These are phyloP conservation scores for Rhadina sibilatrix DNA, from an alignment of 2,113 vertebrate genomes.

Conservation along the genomic window DNA sequence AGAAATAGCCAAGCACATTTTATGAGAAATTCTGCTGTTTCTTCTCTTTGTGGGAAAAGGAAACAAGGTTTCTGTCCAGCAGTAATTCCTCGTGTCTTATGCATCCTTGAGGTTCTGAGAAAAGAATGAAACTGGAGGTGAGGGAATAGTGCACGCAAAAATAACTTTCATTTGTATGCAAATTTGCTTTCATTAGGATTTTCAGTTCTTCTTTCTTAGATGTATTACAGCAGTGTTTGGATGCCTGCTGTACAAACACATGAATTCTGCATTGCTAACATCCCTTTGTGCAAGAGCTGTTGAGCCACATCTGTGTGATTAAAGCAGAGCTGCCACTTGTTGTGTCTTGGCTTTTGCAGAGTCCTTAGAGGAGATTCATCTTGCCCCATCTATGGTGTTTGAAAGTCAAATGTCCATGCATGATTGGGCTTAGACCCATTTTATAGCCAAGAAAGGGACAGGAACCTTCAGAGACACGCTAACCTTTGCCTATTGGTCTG, in stretches of 20 bases:
- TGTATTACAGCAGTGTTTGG: conserved; percentile 28
- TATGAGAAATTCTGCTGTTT: not conserved
- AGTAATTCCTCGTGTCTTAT: conserved; percentile 26
- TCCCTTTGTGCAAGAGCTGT: not conserved
- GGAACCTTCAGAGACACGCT: not conserved
- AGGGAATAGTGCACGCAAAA: conserved; percentile 26
- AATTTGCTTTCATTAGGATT: conserved; percentile 57
- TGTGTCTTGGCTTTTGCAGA: not conserved
- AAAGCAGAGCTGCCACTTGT: not conserved
- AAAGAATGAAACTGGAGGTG: conserved; percentile 34
- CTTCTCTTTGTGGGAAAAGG: not conserved
- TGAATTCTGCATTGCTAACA: not conserved
- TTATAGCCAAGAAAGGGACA: not conserved
- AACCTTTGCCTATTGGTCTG: not conserved
- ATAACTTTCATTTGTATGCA: conserved; percentile 64
- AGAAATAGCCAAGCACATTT: not conserved
- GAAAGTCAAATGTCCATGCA: not conserved
- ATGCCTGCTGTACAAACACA: conserved; percentile 42
- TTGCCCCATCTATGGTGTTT: rapidly evolving
- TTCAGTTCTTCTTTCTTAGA: conserved; percentile 43
- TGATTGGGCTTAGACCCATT: not conserved
- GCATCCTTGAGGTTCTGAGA: conserved; percentile 41
- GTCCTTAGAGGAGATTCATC: not conserved
- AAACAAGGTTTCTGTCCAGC: conserved; percentile 42
- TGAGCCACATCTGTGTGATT: not conserved